Conservation (phyloP, 2,113 vertebrate genomes). For the Plecturocebus donacophilus region DNA sequence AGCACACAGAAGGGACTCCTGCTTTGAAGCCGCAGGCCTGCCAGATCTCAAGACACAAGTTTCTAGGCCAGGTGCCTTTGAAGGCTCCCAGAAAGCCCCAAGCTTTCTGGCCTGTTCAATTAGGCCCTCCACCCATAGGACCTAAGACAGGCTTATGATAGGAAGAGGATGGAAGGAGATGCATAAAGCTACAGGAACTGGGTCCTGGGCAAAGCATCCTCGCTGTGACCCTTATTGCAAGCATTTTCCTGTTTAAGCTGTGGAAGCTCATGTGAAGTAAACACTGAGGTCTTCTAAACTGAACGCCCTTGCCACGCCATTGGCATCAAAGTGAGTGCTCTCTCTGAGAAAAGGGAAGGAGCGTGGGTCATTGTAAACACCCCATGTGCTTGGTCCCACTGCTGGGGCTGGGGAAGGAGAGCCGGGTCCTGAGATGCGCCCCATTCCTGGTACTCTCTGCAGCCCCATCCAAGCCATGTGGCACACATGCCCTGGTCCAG, state of each 20-base stretch:
- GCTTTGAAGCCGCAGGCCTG: not conserved
- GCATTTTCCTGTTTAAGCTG: not conserved
- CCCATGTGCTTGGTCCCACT: not conserved
- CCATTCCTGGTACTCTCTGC: not conserved
- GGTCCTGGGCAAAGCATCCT: not conserved
- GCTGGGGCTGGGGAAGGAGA: not conserved
- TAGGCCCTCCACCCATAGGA: not conserved
- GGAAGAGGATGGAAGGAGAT: too few relatives aligned
- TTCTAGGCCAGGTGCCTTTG: not conserved
- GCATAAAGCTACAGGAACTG: not conserved
- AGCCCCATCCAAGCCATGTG: not conserved
- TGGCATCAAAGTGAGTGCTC: not conserved
- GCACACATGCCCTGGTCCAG: not conserved
- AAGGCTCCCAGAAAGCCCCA: not conserved
- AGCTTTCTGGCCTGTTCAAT: not conserved
- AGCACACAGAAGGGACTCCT: not conserved
- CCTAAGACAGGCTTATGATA: not conserved
- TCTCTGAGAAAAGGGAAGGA: not conserved
- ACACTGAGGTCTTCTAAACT: not conserved
- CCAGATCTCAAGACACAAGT: not conserved
- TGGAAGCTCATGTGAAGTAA: not conserved
- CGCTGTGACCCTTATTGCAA: not conserved
- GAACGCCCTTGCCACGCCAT: accelerated
- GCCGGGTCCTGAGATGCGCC: not conserved
- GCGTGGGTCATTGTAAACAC: not conserved